phyloP scores from a whole-genome alignment of 2,888 invertebrate genomes.

The Eurytoma adleriae region DNA sequence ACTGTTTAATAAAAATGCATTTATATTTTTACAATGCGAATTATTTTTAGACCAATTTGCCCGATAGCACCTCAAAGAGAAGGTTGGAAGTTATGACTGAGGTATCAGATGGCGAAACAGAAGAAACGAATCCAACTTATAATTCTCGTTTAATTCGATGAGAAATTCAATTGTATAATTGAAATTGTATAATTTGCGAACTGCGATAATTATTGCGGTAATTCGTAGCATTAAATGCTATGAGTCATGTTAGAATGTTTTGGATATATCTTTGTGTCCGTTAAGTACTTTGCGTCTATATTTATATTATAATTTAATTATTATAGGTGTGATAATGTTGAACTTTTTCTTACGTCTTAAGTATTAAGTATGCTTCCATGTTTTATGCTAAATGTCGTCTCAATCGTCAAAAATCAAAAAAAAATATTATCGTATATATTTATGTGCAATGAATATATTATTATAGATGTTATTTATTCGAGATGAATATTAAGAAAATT shows the following conservation, averaged over 20 bases:
- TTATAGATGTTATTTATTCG: constrained; percentile 45
- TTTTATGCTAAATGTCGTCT: constrained; percentile 15
- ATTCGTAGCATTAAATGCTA: neutral
- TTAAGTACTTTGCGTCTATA: constrained; percentile 16
- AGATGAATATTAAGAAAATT: constrained; percentile 38
- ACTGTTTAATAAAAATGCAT: neutral
- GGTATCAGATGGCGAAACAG: constrained; percentile 38
- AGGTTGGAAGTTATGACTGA: constrained; percentile 38
- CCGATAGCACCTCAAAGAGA: constrained; percentile 30
- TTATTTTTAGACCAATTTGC: constrained; percentile 13
- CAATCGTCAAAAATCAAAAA: constrained; percentile 5
- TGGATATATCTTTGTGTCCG: constrained; percentile 3
- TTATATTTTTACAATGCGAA: too few species aligned
- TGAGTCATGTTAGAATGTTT: constrained; percentile 8
- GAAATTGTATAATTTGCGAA: neutral
- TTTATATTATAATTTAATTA: constrained; percentile 31
- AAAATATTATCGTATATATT: neutral
- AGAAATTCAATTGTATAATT: neutral
- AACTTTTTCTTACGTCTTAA: constrained; percentile 12
- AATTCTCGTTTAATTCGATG: constrained; percentile 46
- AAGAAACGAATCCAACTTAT: constrained; percentile 37
- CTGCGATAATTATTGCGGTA: neutral
- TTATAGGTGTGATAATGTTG: constrained; percentile 31
- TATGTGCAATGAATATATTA: constrained; percentile 6
- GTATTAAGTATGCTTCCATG: constrained; percentile 23